Evolutionary conservation across 2,113 vertebrate genomes (phyloP), one percentile per base, ranked within the genome.

Genomic region (Channa maculata): DNA sequence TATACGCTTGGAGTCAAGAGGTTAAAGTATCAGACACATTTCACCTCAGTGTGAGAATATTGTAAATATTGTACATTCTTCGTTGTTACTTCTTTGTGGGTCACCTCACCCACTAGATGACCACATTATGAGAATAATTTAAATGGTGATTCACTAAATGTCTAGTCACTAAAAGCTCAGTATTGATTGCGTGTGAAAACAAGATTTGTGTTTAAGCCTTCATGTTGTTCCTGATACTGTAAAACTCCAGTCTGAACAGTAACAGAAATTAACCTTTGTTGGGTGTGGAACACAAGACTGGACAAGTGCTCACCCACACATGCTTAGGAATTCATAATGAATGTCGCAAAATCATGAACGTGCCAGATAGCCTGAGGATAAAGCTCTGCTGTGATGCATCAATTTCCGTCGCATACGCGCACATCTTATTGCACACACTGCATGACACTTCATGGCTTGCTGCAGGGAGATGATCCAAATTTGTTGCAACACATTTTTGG

Each of bases 211-310:
- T 46, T 60, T 55, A 2, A 62, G 33, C 65, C 34, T 41, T 24
- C 8, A 45, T 24, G 64, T 44, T 55, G 34, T 60, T 43, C 49
- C 1, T n/a, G 15, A 11, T 33, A 60, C 5, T 69, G 62, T 43
- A 50, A 48, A 57, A 65, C 57, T 55, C 53, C 53, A 53, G 11
- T 70, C 36, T 68, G 3, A 46, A 74, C 38, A 46, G 44, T 71
- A 5, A 71, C 48, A 64, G 39, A 41, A 55, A 43, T 8, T 6
- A 43, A 39, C 43, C 37, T 33, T 8, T 8, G 10, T n/a, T 45
- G 65, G 84, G 89, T 83, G 85, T 82, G 81, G 76, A 49, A 49
- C n/a, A 45, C 88, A 76, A 68, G 91, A 69, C 45, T 6, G 78
- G 78, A 86, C 91, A 81, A 38, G 84, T 3, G 1, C 51, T 37